Conservation (phyloP, 2,797 vertebrate genomes). For the Dendrocincla tyrannina region DNA sequence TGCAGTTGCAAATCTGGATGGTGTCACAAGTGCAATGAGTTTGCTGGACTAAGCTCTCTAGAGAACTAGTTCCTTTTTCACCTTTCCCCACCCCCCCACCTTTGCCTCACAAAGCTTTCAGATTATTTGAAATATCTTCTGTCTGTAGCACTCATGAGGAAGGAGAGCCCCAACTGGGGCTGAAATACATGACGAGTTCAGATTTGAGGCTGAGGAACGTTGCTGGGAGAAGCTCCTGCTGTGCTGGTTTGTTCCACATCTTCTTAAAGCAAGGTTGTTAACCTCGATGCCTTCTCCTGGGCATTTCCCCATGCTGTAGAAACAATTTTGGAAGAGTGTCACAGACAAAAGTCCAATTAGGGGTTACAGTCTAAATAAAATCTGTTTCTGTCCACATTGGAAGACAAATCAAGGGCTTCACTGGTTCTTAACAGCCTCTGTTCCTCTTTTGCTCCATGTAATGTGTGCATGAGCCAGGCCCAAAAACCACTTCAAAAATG, state of each 20-base stretch:
- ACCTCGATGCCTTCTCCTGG: not conserved
- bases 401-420: not conserved
- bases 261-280: not conserved
- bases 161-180: not conserved
- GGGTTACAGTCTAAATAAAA: not conserved
- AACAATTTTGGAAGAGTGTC: not conserved
- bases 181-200: not conserved
- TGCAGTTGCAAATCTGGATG: not conserved
- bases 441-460: not conserved
- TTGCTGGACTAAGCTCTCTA: not conserved
- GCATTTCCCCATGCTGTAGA: not conserved
- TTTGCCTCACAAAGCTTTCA: constrained; percentile 6
- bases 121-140: not conserved
- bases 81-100: no score
- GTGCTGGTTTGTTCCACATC: not conserved
- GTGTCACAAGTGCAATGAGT: not conserved
- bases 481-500: not conserved
- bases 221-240: not conserved
- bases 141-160: not conserved
- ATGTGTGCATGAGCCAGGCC: not conserved
- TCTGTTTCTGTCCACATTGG: not conserved
- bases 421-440: not conserved
- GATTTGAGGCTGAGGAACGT: not conserved
- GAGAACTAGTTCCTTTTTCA: not conserved
- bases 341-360: not conserved